Conservation (phyloP, 2,888 invertebrate species). For the Sminthurides aquaticus region DNA sequence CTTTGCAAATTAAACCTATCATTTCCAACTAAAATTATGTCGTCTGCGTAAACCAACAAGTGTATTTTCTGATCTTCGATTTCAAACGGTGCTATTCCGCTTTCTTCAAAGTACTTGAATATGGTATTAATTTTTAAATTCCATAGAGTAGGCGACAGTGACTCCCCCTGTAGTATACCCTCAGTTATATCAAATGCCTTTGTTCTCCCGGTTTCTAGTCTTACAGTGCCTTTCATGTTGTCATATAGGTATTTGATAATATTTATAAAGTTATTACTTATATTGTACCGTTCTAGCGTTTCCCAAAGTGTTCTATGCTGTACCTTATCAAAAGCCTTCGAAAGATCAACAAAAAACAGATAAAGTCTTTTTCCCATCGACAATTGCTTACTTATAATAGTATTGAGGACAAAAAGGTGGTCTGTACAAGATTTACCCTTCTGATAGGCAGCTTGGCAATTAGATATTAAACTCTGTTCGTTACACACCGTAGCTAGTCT, state of each 20-base stretch:
- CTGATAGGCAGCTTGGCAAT: slow-evolving; percentile 13
- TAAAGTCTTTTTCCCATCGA: background rate
- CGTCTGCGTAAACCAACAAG: slow-evolving; percentile 7
- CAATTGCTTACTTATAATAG: background rate
- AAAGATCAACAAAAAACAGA: slow-evolving; percentile 11
- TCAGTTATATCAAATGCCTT: slow-evolving; percentile 7
- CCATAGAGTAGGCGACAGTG: background rate
- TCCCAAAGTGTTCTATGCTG: background rate
- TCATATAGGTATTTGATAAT: slow-evolving; percentile 6
- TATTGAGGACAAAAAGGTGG: background rate
- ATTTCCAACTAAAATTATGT: slow-evolving; percentile 5
- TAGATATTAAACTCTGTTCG: background rate
- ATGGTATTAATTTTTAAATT: background rate
- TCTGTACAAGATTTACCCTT: background rate
- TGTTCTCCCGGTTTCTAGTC: background rate
- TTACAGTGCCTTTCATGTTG: background rate
- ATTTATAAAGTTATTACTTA: slow-evolving; percentile 8
- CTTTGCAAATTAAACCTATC: too few relatives aligned
- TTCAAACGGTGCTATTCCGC: background rate
- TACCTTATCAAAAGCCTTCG: slow-evolving; percentile 12
- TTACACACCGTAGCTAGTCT: background rate
- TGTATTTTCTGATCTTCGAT: slow-evolving; percentile 1
- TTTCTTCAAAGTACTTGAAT: background rate
- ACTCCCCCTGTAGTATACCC: slow-evolving; percentile 10
- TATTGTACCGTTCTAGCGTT: background rate